These are phyloP conservation scores for Harmothoe impar DNA, from an alignment of 2,888 invertebrate species.

Conservation along the genomic window DNA sequence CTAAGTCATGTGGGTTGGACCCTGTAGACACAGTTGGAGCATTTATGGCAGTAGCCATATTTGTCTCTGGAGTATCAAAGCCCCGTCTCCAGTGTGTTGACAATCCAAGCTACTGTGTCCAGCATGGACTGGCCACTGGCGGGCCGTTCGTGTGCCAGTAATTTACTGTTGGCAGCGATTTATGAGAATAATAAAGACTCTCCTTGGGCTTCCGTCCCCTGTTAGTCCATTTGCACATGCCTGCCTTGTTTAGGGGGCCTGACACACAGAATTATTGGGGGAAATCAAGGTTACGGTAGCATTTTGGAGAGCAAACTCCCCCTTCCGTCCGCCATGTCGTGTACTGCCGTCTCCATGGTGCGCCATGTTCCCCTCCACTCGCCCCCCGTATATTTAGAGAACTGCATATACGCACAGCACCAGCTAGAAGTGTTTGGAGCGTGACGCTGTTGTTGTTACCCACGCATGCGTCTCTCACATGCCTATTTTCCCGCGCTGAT, in stretches of 20 bases:
- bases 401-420: too few relatives aligned
- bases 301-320: neutral
- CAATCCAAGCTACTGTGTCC: slow-evolving; percentile 2
- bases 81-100: neutral
- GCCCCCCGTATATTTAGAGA: too few relatives aligned
- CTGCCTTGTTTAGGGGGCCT: neutral
- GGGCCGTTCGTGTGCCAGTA: neutral
- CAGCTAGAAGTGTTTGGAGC: too few relatives aligned
- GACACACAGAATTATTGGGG: neutral
- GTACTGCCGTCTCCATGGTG: slow-evolving; percentile 43
- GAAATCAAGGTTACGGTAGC: neutral
- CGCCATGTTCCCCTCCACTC: neutral
- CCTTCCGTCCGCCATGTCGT: slow-evolving; percentile 54
- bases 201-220: neutral
- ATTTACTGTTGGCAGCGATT: neutral
- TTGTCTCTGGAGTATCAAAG: neutral
- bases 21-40: neutral
- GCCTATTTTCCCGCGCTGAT: too few relatives aligned
- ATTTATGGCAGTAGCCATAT: slow-evolving; percentile 43
- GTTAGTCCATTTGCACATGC: neutral
- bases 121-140: neutral
- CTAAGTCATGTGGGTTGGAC: neutral
- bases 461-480: too few relatives aligned
- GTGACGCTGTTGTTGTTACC: too few relatives aligned
- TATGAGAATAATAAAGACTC: neutral